Base-by-base conservation (phyloP, 2,888 invertebrate species). In the Spisula subtruncata region DNA sequence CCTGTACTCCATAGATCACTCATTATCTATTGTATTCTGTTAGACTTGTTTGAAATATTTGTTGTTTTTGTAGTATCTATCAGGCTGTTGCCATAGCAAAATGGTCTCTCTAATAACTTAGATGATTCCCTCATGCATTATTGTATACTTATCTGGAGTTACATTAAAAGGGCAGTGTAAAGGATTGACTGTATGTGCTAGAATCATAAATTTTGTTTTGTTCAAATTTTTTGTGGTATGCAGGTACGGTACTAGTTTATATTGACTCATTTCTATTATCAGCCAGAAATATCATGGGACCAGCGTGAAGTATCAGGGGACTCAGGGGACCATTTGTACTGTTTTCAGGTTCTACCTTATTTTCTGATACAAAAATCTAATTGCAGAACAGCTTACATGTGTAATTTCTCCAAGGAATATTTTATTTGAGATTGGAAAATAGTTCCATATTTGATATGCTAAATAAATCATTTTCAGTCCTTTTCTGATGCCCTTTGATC, bases 371-470 rank as follows among this genome's bases (percentile, higher is more conserved):
- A n/a, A n/a, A 66, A 66, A 66, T 66, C 60, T 66, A 25, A 66
- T 66, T 10, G 60, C 1, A n/a, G n/a, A n/a, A n/a, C 60, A 25
- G 41, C 41, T 41, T 51, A 16, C 14, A 51, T 16, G 12, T 51
- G 51, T 66, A 66, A n/a, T 66, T 66, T 32, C 75, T 75, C 75
- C 35, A 14, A 0, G 14, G 75, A 75, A 75, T 75, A 35, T 75
- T 75, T 75, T 18, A 75, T 75, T 35, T 75, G 75, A 35, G 16
- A 35, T 75, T 75, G 75, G 75, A 75, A 75, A n/a, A 75, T 75
- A 32, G 4, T 75, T 75, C 75, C 75, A 75, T 75, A 16, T 75
- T 75, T 75, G 75, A 75, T 75, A 75, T 75, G 16, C 5, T 32
- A 16, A 25, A 35, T 75, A 66, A 66, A 75, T 75, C 75, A 75